These are phyloP conservation scores for Thecocarcelia acutangulata DNA, from an alignment of 2,888 invertebrate genomes.

Conservation along the genomic window DNA sequence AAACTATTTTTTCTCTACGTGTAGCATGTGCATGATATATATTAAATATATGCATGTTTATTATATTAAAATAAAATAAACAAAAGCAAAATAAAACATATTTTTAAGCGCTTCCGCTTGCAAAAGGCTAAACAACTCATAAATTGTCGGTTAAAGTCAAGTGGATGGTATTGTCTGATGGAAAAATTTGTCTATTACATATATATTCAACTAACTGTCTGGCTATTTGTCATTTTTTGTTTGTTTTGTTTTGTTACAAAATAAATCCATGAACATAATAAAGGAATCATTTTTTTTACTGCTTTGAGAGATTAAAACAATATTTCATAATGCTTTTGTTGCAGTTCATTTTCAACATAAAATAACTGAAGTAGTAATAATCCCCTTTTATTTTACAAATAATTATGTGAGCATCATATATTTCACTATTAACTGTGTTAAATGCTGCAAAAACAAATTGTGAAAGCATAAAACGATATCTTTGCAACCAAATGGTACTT, in stretches of 20 bases:
- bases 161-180: constrained; percentile 40
- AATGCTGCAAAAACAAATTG: no score
- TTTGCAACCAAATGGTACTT: not conserved
- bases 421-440: no score
- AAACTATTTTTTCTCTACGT: no score
- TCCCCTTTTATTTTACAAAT: no score
- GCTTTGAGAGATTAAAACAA: no score
- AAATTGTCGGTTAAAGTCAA: constrained; percentile 73
- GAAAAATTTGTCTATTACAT: not conserved
- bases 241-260: not conserved
- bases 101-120: constrained; percentile 60
- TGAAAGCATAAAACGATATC: not conserved
- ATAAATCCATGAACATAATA: not conserved
- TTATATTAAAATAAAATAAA: constrained; percentile 2
- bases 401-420: no score
- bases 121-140: constrained; percentile 73
- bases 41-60: no score
- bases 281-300: not conserved
- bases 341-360: no score
- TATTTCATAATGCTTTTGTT: no score
- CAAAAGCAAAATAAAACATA: constrained; percentile 48
- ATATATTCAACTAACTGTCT: constrained; percentile 17
- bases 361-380: no score
- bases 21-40: no score
- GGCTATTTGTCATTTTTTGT: constrained; percentile 30